Percentiles rank a stretch among this genome's conserved stretches.
Conservation (phyloP, 1,140 invertebrate genomes). For the Leptinotarsa lineolata region DNA sequence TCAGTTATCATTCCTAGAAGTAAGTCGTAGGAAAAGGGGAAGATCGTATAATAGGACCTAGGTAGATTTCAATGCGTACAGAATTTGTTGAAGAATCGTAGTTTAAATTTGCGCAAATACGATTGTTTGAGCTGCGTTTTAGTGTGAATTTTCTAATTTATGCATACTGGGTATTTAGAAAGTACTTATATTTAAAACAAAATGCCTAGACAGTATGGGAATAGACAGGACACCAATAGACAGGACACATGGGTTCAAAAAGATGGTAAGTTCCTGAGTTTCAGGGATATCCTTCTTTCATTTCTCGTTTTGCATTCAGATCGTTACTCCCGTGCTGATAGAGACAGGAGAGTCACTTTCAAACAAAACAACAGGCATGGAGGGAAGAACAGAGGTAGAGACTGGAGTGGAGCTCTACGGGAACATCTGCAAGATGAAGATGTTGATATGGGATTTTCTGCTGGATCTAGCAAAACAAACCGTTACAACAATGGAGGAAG, state of each 20-base stretch:
- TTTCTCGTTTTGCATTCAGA: slow-evolving; percentile 6
- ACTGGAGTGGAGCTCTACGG: slow-evolving; percentile 55
- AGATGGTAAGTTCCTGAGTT: slow-evolving; percentile 1
- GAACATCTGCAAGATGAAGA: slow-evolving; percentile 61
- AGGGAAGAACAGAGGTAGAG: slow-evolving; percentile 57
- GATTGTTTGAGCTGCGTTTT: too few species aligned
- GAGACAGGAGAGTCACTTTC: slow-evolving; percentile 58
- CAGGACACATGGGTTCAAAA: slow-evolving; percentile 12
- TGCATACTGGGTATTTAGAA: not conserved
- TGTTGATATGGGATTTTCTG: slow-evolving; percentile 61
- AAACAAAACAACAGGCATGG: slow-evolving; percentile 54
- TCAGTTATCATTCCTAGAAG: too few species aligned
- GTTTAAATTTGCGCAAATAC: too few species aligned
- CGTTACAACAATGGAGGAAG: slow-evolving; percentile 47
- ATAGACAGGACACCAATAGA: slow-evolving; percentile 13
- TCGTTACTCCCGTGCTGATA: slow-evolving; percentile 13
- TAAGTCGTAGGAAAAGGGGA: too few species aligned
- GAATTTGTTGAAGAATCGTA: too few species aligned
- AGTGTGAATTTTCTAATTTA: too few species aligned
- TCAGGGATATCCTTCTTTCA: too few species aligned
- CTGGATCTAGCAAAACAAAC: slow-evolving; percentile 38
- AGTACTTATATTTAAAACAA: not conserved
- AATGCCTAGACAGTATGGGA: slow-evolving; percentile 30
- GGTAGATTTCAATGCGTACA: too few species aligned
- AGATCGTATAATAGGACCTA: too few species aligned